phyloP scores from a whole-genome alignment of 2,888 invertebrate species.

The Callimorpha dominula region DNA sequence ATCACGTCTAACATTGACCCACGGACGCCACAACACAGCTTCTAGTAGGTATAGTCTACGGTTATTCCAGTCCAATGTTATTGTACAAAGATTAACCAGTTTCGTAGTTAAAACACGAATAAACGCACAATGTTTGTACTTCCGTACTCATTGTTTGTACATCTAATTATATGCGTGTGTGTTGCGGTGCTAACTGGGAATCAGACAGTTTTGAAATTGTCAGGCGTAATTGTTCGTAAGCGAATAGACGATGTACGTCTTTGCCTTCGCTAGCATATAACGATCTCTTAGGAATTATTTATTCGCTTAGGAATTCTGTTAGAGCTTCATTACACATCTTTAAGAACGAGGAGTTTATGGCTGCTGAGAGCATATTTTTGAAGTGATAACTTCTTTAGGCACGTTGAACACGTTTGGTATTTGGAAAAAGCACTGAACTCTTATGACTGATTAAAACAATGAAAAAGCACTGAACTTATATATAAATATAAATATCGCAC shows the following conservation, averaged over 20 bases:
- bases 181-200: slow-evolving; percentile 23
- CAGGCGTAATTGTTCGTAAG: not conserved
- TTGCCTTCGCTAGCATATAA: no score
- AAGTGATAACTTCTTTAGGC: no score
- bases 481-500: no score
- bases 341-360: not conserved
- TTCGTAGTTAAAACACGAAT: slow-evolving; percentile 53
- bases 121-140: slow-evolving; percentile 57
- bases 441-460: no score
- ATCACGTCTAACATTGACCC: slow-evolving; percentile 20
- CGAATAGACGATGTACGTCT: not conserved
- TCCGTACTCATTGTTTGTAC: slow-evolving; percentile 57
- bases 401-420: no score
- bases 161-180: slow-evolving; percentile 54
- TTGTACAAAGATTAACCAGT: slow-evolving; percentile 54
- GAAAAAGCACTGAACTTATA: no score
- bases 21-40: slow-evolving; percentile 13
- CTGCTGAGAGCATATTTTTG: no score
- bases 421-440: no score
- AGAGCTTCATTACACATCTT: not conserved
- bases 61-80: slow-evolving; percentile 36
- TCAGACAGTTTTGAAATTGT: slow-evolving; percentile 1
- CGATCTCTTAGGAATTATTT: not conserved
- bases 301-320: not conserved
- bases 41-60: slow-evolving; percentile 8